Evolutionary conservation across 2,888 invertebrate genomes (phyloP), one percentile per base, ranked within the genome.

Genomic region (Drosophila meridiana): DNA sequence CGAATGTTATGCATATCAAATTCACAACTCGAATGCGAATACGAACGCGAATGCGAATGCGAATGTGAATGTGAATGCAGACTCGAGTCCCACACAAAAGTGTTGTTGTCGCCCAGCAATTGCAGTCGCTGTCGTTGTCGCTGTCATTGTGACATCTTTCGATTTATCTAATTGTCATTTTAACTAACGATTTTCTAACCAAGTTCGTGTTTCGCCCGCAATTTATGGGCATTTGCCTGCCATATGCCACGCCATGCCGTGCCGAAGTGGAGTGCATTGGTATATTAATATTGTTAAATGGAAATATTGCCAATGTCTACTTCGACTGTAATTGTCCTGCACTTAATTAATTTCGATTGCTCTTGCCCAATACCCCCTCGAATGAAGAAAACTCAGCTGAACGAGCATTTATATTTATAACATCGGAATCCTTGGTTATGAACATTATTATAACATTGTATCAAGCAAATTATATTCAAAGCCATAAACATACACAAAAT

Each of bases 151-250:
- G 86, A 77, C 88, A 86, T 83, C 84, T 81, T 61, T 86, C 84
- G 84, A 89, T 89, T 83, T 87, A 86, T 87, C 84, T 83, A 89
- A 89, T 84, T 89, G 79, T 56, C 87, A 83, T 79, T 88, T 88
- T 66, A 73, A 70, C 78, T 80, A 88, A 86, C 84, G 75, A 80
- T 80, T 85, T 83, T 77, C 89, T 83, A 86, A 73, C 62, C 72
- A 83, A 80, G 73, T 78, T 76, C 70, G 73, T 68, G 74, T 69
- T 85, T 71, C 53, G 73, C 45, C 42, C 58, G 47, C 63, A 74
- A 82, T 88, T 86, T 85, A 88, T 88, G 73, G 66, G 68, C 73
- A 50, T 32, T 87, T 55, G 77, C 76, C 76, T 69, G 83, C 58
- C 75, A 77, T 73, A 70, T 60, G 62, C 47, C 78, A 65, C 11